Evolutionary conservation across 2,888 invertebrate genomes (phyloP), one percentile per base, ranked within the genome.

Genomic region (Scaptomyza cyrtandrae): DNA sequence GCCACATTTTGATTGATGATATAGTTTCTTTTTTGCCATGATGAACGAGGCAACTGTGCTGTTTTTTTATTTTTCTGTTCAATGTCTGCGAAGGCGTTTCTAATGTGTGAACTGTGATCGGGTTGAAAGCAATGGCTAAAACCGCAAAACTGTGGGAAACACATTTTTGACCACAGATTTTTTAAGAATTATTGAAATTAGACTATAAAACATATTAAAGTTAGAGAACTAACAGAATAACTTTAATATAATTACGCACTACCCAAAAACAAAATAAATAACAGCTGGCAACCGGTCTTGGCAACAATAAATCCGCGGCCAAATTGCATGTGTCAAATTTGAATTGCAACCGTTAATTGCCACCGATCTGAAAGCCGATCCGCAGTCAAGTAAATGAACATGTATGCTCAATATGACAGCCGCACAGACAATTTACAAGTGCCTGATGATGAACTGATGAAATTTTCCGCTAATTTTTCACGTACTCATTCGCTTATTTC

Each of bases 401-500:
- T 74, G 64, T 64, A 31, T 50, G 61, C 24, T 41, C 74, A 64
- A 71, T 63, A 61, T 57, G 77, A 64, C 63, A 74, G 74, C 16
- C 63, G 77, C 59, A 65, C 66, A 69, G 64, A 71, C 60, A 72
- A 70, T 71, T 75, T 58, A 71, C 67, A 81, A 77, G 81, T 81
- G 75, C 66, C 66, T 75, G 76, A 80, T 69, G 84, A 61, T 62
- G 81, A 63, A 62, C 54, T 64, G 75, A 73, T 80, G 76, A 75
- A 84, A 84, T 86, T 86, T 84, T 86, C 78, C 86, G 86, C 86
- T 54, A 58, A 81, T 88, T 84, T 84, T 81, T 78, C 76, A 86
- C 88, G 78, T 85, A 65, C 72, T 78, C 86, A 66, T 62, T 65
- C 66, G 68, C 76, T 76, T 52, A 71, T 50, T 71, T 54, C 41